Evolutionary conservation across 2,113 vertebrate genomes (phyloP), one percentile per base, ranked within the genome.

Genomic region (Cottus gobio): DNA sequence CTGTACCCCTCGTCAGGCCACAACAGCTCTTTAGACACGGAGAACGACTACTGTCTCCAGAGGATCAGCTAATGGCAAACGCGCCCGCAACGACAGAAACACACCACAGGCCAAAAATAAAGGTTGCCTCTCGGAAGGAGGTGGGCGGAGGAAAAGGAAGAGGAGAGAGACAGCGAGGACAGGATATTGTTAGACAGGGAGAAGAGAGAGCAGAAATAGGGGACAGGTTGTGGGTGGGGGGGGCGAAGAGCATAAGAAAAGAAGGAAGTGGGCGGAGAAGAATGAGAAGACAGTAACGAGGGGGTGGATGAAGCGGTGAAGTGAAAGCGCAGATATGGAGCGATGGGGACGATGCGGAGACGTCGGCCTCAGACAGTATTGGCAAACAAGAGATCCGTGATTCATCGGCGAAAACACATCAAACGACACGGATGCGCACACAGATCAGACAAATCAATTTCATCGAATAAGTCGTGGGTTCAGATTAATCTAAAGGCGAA

Each of bases 1-100:
- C 93, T 96, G 11, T 95, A 95, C 88, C 96, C 96, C 0, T 96
- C 95, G 0, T 96, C 96, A 0, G 94, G 96, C 82, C 96, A 95
- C 81, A 95, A 95, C 93, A 96, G 96, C 80, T 97, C 96, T 60
- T 83, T 96, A 0, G 95, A 96, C 87, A 95, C 95, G 0, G 96
- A 97, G 87, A 96, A 96, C 0, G 95, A 96, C 83, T 96, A 95
- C 89, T 96, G 96, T 82, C 93, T 96, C 79, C 95, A 96, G 91
- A 93, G 95, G 92, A 92, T 94, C 90, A 95, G 93, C 91, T 96
- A 94, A 93, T 83, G 79, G 72, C 71, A 18, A 66, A 56, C 3
- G 12, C 54, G 3, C 13, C 15, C 63, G 75, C 84, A 54, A 56
- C 68, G 75, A 81, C 79, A 85, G 79, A 84, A 28, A 74, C 79